These are phyloP conservation scores for Hylomyscus alleni DNA, from an alignment of 2,797 vertebrate species.

Conservation along the genomic window DNA sequence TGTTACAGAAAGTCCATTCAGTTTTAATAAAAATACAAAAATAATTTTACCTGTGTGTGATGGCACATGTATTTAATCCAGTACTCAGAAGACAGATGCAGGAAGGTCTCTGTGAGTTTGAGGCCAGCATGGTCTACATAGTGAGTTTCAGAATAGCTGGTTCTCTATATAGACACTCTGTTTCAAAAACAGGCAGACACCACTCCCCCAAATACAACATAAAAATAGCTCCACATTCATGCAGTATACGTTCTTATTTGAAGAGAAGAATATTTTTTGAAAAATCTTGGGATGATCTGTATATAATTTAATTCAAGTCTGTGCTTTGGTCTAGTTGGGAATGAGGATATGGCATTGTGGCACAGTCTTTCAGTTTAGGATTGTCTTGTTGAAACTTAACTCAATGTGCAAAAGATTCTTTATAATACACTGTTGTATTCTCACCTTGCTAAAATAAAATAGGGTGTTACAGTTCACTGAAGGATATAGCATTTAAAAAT, in stretches of 20 bases:
- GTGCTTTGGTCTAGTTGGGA: neutral
- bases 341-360: neutral
- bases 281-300: conserved; percentile 50
- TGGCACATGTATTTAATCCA: neutral
- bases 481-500: neutral
- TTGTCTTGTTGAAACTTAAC: conserved; percentile 45
- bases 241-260: conserved; percentile 29
- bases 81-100: neutral
- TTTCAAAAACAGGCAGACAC: neutral
- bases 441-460: conserved; percentile 57
- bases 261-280: conserved; percentile 43
- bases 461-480: neutral
- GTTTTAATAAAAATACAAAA: conserved; percentile 51
- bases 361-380: neutral
- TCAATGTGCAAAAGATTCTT: neutral
- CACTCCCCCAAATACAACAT: neutral
- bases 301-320: conserved; percentile 14
- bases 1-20: conserved; percentile 44
- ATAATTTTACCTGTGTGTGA: neutral
- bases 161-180: neutral
- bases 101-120: neutral
- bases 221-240: conserved; percentile 32
- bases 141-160: neutral
- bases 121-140: neutral
- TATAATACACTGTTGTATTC: neutral